Base-by-base conservation (phyloP, 1,140 invertebrate species). In the Teleogryllus occipitalis region DNA sequence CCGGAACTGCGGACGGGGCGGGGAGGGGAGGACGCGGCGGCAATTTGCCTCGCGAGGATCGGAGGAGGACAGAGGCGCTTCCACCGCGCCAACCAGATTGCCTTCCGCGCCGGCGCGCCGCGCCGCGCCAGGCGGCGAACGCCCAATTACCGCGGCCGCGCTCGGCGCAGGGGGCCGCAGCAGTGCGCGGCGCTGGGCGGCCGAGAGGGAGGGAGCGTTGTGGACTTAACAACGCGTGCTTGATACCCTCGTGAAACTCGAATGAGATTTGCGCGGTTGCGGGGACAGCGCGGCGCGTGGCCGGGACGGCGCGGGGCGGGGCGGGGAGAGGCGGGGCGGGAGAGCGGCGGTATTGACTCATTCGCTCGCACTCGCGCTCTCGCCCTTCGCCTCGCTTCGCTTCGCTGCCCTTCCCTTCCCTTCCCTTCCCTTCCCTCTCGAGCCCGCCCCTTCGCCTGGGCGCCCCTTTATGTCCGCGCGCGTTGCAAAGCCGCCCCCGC, bases 161-260 rank as follows among this genome's bases (percentile, higher is more conserved):
- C 54, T 65, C 54, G 54, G 54, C 54, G 18, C 0, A 65, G 54
- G 54, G 54, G 54, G 54, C 10, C 2, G 10, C 2, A 5, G 27
- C 27, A 39, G n/a, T n/a, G n/a, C n/a, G n/a, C n/a, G n/a, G n/a
- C n/a, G n/a, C n/a, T n/a, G n/a, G n/a, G n/a, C n/a, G n/a, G n/a
- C n/a, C n/a, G n/a, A n/a, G n/a, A n/a, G n/a, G n/a, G n/a, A n/a
- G n/a, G 10, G 2, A 2, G 54, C 54, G 54, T 3, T 65, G 1
- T 2, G 54, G 54, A 65, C 1, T 65, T 65, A 65, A 65, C 54
- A 65, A 65, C 54, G 54, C 54, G 49, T 65, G 54, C 54, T 65
- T 65, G 54, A 65, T 65, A 65, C 54, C 54, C 54, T 65, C 54
- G 54, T 65, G 54, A 65, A 65, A 65, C 54, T 65, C 54, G 54